These are phyloP conservation scores for Brachypteracias leptosomus DNA, from an alignment of 2,113 vertebrate species.

Conservation along the genomic window DNA sequence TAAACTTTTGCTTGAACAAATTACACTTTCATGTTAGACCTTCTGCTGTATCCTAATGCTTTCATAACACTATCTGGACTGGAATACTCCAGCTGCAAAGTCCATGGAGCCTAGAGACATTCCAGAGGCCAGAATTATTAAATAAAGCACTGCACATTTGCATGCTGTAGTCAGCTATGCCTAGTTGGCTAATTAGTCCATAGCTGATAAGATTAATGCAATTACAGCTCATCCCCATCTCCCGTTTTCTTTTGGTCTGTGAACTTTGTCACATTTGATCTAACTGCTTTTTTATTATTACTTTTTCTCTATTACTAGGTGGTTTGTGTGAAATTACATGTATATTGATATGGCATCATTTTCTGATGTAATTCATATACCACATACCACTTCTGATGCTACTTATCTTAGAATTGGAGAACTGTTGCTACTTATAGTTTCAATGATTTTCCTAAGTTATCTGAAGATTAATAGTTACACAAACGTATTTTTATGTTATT, in stretches of 20 bases:
- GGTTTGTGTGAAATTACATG: not conserved
- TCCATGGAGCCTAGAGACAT: not conserved
- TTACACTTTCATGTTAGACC: not conserved
- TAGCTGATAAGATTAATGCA: not conserved
- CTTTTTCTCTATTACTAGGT: not conserved
- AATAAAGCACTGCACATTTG: not conserved
- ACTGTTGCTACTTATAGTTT: not conserved
- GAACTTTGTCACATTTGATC: not conserved
- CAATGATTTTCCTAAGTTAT: not conserved
- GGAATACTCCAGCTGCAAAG: not conserved
- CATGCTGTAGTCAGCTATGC: not conserved
- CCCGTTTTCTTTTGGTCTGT: not conserved
- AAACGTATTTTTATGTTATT: not conserved
- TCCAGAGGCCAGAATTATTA: not conserved
- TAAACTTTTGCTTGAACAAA: not conserved
- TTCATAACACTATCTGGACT: not conserved
- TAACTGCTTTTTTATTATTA: not conserved
- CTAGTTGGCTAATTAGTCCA: not conserved
- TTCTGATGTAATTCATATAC: not conserved
- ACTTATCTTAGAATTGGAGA: not conserved
- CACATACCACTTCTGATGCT: not conserved
- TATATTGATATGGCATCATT: not conserved
- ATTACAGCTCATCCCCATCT: not conserved
- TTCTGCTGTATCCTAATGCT: not conserved
- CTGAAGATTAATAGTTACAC: not conserved